Evolutionary conservation across 2,113 vertebrate genomes (phyloP).

Genomic region (Corapipo altera): DNA sequence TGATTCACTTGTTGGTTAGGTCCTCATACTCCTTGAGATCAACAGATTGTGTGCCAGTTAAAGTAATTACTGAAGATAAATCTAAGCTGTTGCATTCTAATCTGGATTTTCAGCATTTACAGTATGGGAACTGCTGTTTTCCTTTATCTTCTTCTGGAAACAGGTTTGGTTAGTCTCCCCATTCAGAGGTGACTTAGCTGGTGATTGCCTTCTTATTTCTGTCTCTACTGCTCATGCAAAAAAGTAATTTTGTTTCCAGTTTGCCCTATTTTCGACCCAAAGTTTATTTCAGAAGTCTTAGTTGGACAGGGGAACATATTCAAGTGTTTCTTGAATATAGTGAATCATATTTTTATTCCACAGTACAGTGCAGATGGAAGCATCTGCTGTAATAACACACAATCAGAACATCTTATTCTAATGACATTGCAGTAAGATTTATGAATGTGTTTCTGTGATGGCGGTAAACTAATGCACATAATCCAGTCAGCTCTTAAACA

Average conservation of each 20-base stretch:
- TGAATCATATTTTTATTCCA: background rate
- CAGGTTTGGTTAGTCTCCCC: background rate
- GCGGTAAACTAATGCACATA: background rate
- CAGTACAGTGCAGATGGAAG: background rate
- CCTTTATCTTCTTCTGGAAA: background rate
- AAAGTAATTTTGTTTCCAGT: background rate
- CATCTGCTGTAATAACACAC: constrained; percentile 2
- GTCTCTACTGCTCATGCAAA: background rate
- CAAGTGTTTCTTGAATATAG: background rate
- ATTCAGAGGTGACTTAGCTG: background rate
- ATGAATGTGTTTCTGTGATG: background rate
- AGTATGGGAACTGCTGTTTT: background rate
- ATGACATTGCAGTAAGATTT: constrained; percentile 8
- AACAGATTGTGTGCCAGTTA: background rate
- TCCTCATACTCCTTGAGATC: background rate
- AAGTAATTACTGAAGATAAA: background rate
- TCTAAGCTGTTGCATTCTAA: background rate
- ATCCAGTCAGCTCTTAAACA: background rate
- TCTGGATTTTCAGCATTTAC: background rate
- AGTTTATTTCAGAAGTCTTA: background rate
- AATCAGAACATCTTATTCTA: constrained; percentile 11
- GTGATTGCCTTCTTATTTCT: background rate
- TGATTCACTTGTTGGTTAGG: background rate
- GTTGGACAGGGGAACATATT: background rate
- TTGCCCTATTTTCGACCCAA: background rate